Conservation (phyloP, 1,140 invertebrate genomes). For the Eupristina koningsbergeri region DNA sequence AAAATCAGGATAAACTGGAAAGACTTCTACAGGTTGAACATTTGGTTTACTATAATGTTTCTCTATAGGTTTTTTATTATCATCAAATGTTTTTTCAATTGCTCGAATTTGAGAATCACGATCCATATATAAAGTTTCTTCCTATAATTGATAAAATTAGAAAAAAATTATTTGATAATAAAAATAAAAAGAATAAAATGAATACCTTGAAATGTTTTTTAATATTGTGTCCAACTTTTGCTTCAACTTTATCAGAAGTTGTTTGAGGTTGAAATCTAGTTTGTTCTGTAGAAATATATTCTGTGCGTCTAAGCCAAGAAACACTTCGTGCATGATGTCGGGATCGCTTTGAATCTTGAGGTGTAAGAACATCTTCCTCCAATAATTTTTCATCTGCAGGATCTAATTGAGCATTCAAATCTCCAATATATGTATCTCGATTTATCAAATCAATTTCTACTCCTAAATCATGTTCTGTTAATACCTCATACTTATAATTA, state of each 20-base stretch:
- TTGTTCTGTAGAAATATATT: conserved; percentile 99
- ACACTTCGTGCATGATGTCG: conserved; percentile 94
- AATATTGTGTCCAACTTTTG: conserved; percentile 98
- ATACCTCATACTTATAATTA: conserved; percentile 95
- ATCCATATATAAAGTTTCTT: conserved; percentile 97
- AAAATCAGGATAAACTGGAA: conserved; percentile 95
- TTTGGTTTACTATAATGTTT: conserved; percentile 97
- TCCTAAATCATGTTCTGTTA: conserved; percentile 97
- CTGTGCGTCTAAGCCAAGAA: conserved; percentile 96
- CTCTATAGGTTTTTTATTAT: conserved; percentile 88
- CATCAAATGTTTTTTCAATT: conserved; percentile 98
- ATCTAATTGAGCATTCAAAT: conserved; percentile 82
- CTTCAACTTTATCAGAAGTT: conserved; percentile 94
- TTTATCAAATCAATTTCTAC: conserved; percentile 97
- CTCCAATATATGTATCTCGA: conserved; percentile 91
- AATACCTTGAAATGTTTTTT: conserved; percentile 90
- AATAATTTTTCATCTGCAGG: conserved; percentile 92
- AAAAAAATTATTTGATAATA: not conserved
- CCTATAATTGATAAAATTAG: conserved; percentile 67
- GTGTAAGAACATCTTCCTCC: conserved; percentile 92
- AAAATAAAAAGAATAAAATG: not conserved
- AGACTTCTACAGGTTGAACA: conserved; percentile 91
- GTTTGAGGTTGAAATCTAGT: conserved; percentile 96
- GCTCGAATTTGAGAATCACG: conserved; percentile 97
- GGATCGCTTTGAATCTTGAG: conserved; percentile 90